These are phyloP conservation scores for Nudaria mundana DNA, from an alignment of 2,888 invertebrate genomes.

Conservation along the genomic window DNA sequence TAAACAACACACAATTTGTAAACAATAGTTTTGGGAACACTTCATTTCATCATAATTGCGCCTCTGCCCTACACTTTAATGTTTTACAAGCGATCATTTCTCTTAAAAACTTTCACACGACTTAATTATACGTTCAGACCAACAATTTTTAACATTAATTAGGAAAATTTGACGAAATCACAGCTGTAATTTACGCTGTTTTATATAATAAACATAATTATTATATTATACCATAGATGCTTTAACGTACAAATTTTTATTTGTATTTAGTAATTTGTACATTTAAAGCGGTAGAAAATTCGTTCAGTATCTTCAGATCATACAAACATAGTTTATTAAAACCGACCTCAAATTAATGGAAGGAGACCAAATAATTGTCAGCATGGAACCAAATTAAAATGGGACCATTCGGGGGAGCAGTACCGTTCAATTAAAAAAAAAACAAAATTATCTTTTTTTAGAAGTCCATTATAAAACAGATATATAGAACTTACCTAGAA, in stretches of 20 bases:
- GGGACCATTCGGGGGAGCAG: no score
- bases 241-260: no score
- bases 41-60: conserved; percentile 2
- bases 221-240: background rate
- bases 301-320: no score
- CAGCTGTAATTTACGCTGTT: background rate
- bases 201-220: no score
- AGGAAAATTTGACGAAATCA: conserved; percentile 35
- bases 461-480: background rate
- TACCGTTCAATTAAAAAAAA: no score
- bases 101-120: conserved; percentile 8
- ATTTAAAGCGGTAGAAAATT: no score
- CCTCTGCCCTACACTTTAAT: conserved; percentile 3
- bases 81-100: conserved; percentile 3
- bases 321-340: no score
- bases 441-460: no score
- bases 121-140: conserved; percentile 3
- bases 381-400: no score
- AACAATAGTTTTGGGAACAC: conserved; percentile 3
- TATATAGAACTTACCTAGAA: conserved; percentile 60
- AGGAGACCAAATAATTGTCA: no score
- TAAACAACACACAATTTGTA: conserved; percentile 1
- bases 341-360: no score
- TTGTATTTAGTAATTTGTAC: no score
- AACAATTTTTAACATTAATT: conserved; percentile 2